Evolutionary conservation across 2,888 invertebrate species (phyloP).

Genomic region (Didymodactylos carnosus): DNA sequence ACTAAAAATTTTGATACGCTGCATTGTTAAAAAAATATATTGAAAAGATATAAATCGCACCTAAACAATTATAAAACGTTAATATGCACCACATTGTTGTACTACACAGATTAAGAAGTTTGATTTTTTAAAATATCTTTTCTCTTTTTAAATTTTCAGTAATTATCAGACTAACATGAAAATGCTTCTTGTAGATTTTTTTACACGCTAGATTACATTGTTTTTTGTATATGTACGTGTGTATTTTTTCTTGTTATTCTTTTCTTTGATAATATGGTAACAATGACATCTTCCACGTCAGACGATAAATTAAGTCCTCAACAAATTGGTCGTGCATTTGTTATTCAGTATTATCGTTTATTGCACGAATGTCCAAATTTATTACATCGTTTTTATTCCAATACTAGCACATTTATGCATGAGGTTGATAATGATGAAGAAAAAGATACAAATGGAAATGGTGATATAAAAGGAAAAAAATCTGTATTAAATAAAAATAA

Average conservation of each 20-base stretch:
- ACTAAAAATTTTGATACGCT: too few species aligned
- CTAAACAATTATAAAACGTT: too few species aligned
- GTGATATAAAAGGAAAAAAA: slow-evolving; percentile 83
- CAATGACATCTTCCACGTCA: neutral
- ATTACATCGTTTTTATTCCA: slow-evolving; percentile 60
- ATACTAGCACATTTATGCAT: slow-evolving; percentile 83
- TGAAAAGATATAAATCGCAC: too few species aligned
- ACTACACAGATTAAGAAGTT: too few species aligned
- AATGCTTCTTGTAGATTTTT: too few species aligned
- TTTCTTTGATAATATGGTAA: too few species aligned
- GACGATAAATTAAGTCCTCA: neutral
- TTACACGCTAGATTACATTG: too few species aligned
- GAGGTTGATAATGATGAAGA: slow-evolving; percentile 46
- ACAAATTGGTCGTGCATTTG: slow-evolving; percentile 87
- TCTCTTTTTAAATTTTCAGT: too few species aligned
- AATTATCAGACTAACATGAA: too few species aligned
- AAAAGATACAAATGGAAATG: slow-evolving; percentile 34
- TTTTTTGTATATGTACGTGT: neutral
- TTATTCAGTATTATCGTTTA: slow-evolving; percentile 93
- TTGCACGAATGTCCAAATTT: slow-evolving; percentile 34
- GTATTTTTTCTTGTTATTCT: neutral
- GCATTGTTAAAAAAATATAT: too few species aligned
- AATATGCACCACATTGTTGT: too few species aligned
- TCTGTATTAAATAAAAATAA: slow-evolving; percentile 81
- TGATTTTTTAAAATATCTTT: too few species aligned